Conservation (phyloP, 2,888 invertebrate species). For the Trissonchulus latispiculum region DNA sequence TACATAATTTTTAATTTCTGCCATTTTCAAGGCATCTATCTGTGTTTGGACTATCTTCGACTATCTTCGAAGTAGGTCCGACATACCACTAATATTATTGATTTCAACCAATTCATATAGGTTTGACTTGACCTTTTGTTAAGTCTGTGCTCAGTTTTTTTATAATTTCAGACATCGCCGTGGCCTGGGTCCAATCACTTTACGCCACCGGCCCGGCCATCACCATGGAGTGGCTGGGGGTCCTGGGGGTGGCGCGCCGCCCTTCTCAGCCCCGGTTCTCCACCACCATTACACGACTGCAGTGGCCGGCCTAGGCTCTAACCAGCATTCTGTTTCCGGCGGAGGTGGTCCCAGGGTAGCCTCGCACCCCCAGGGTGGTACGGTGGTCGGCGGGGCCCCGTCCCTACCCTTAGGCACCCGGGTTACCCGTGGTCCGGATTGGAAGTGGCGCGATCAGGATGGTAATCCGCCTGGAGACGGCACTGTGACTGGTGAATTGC, state of each 20-base stretch:
- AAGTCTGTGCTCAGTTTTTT: too few species aligned
- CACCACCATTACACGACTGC: too few species aligned
- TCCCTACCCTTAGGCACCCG: constrained; percentile 63
- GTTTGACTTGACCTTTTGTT: too few species aligned
- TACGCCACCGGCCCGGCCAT: neutral
- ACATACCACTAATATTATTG: too few species aligned
- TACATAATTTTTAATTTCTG: too few species aligned
- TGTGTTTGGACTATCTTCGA: too few species aligned
- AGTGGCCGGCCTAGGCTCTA: too few species aligned
- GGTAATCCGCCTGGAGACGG: constrained; percentile 59
- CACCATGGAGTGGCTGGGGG: neutral
- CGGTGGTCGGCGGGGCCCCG: neutral
- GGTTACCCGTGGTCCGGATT: constrained; percentile 80
- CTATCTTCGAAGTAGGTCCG: too few species aligned
- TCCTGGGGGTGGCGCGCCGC: too few species aligned
- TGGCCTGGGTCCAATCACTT: neutral
- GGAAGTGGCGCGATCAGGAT: constrained; percentile 89
- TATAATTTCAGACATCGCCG: neutral
- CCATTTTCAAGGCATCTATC: too few species aligned
- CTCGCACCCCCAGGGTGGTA: neutral
- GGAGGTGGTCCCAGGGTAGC: neutral
- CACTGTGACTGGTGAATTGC: constrained; percentile 80
- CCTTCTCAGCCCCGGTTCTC: too few species aligned
- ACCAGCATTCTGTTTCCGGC: neutral
- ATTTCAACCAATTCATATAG: too few species aligned